Percentiles rank a stretch among this genome's conserved stretches.
phyloP scores from a whole-genome alignment of 2,888 invertebrate species.

The Xylota segnis region DNA sequence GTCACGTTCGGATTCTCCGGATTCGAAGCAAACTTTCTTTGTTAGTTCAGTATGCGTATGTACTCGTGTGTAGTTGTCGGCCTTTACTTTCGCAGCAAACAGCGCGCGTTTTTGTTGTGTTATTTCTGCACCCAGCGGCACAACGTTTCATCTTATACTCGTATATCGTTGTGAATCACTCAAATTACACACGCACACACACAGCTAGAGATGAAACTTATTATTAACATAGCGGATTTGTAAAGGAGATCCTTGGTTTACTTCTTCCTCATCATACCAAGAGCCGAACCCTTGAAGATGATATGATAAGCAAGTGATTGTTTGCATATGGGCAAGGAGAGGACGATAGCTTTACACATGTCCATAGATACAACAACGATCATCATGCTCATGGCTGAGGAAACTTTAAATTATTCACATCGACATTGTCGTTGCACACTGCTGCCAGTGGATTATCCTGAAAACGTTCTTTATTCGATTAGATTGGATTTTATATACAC shows the following conservation, averaged over 20 bases:
- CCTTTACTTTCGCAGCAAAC: slow-evolving; percentile 18
- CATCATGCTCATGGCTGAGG: slow-evolving; percentile 38
- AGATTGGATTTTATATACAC: slow-evolving; percentile 56
- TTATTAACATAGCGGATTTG: slow-evolving; percentile 57
- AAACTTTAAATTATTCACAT: slow-evolving; percentile 72
- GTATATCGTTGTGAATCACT: slow-evolving; percentile 61
- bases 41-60: slow-evolving; percentile 19
- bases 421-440: slow-evolving; percentile 61
- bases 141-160: slow-evolving; percentile 41
- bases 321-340: slow-evolving; percentile 43
- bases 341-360: slow-evolving; percentile 1
- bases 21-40: slow-evolving; percentile 58
- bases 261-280: slow-evolving; percentile 19
- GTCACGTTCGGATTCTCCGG: slow-evolving; percentile 65
- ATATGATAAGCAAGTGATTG: slow-evolving; percentile 71
- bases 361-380: slow-evolving; percentile 48
- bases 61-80: slow-evolving; percentile 42
- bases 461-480: slow-evolving; percentile 72
- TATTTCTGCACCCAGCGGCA: slow-evolving; percentile 42
- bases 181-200: slow-evolving; percentile 57
- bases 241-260: slow-evolving; percentile 28
- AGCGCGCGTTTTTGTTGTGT: slow-evolving; percentile 10
- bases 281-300: slow-evolving; percentile 37
- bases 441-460: slow-evolving; percentile 54
- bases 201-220: slow-evolving; percentile 39